Base-by-base conservation (phyloP, 2,113 vertebrate species). In the Xyrauchen texanus region DNA sequence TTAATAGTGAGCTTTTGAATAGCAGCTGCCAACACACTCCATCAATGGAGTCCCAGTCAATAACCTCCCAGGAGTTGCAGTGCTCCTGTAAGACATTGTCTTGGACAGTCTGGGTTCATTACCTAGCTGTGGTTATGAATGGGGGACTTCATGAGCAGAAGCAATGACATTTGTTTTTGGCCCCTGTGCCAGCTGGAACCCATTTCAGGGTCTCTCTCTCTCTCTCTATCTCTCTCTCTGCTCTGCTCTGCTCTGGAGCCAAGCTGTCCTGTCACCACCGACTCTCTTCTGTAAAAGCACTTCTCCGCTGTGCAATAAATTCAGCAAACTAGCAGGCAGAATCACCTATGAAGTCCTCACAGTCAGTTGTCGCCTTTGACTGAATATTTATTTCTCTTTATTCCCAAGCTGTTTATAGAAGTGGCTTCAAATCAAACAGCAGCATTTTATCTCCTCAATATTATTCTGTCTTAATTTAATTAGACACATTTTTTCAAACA, bases 1-100 rank as follows among this genome's bases (percentile, higher is more conserved):
- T 63, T 82, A 66, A 78, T 68, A 63, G 76, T 82, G 76, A 77
- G 62, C 46, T 55, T 78, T 45, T 51, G 64, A 82, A 47, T 34
- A 68, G 52, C 74, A 60, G 57, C 42, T 44, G 10, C 68, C 11
- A 16, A 34, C 46, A 46, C 51, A 74, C 64, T 74, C 55, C 76
- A 75, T 82, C 81, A 74, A 65, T 57, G 15, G 8, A n/a, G 61
- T 15, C 11, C 51, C 61, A 16, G 68, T 82, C 75, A 45, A 71
- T 70, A 76, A 78, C 57, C 68, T 72, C 55, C 9, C 64, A 34
- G 76, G 76, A 46, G 52, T 55, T 58, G 61, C 55, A 53, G 62
- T 68, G 11, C 68, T 58, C 68, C 52, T 71, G 63, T 55, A 64
- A 63, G 75, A 52, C 80, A 66, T 77, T 77, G 80, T 78, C 63